Evolutionary conservation across 2,888 invertebrate genomes (phyloP), one percentile per base, ranked within the genome.

Genomic region (Camptogramma bilineatum): DNA sequence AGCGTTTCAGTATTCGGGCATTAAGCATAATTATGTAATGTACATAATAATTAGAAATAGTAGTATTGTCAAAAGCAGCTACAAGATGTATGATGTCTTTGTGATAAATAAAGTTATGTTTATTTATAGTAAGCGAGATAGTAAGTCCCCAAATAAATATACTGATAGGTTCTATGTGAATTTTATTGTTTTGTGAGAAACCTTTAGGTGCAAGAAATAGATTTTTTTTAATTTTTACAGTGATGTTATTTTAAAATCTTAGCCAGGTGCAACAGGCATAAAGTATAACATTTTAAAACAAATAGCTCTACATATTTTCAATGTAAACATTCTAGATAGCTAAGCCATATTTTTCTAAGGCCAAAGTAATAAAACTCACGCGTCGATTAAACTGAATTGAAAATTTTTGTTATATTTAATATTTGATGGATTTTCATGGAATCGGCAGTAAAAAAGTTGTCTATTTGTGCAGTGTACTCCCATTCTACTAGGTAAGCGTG

Each of bases 381-480:
- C 48, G 10, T 19, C 18, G 34, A 52, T 52, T 34, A 53, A 48
- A 50, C 48, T 48, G 24, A 34, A 46, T 47, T 59, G 19, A 52
- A 57, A 46, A 52, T 44, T 5, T 51, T 55, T 44, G 31, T 44
- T 53, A 18, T 48, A n/a, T n/a, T n/a, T n/a, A n/a, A n/a, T 52
- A 48, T 60, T 52, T 60, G 52, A 55, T 64, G 34, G 42, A 56
- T 59, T 28, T 58, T 62, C 46, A 31, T 21, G 24, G 34, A 61
- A 62, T 60, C 44, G 47, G 68, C 50, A 60, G 60, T 69, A 69
- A 66, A 66, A 62, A 21, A 24, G 55, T 1, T 47, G 46, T 61
- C 47, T 68, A 51, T 28, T 28, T 7, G 7, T 28, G 4, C 4
- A 28, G 4, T 28, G 7, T 28, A 8, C 28, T n/a, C n/a, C n/a